These are phyloP conservation scores for Dreissena rostriformis DNA, from an alignment of 1,140 invertebrate genomes.

Conservation along the genomic window DNA sequence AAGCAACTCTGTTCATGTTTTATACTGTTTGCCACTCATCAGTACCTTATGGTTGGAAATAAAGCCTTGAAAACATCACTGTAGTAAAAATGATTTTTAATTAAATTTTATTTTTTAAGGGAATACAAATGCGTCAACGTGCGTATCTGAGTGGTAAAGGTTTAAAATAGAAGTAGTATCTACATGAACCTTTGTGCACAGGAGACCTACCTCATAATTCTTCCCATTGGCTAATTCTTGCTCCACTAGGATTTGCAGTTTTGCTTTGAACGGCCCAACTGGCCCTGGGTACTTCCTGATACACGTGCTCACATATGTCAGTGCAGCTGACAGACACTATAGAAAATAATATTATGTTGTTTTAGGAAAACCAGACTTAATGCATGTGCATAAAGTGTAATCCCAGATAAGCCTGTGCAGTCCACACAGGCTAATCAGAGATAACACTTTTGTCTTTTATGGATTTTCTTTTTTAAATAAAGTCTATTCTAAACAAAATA, in stretches of 20 bases:
- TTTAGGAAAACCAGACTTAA: not conserved
- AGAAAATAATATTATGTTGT: not conserved
- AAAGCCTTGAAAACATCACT: too few relatives aligned
- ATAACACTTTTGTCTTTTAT: not conserved
- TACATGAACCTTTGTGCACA: not conserved
- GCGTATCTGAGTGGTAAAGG: too few relatives aligned
- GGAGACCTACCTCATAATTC: slow-evolving; percentile 8
- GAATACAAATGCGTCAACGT: too few relatives aligned
- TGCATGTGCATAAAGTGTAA: not conserved
- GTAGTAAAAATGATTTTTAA: too few relatives aligned
- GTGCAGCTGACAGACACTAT: not conserved
- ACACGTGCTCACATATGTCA: slow-evolving; percentile 35
- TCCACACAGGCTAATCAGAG: not conserved
- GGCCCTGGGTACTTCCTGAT: slow-evolving; percentile 40
- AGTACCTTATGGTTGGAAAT: too few relatives aligned
- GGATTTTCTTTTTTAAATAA: not conserved
- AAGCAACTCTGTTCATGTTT: too few relatives aligned
- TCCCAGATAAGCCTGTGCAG: not conserved
- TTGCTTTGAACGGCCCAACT: slow-evolving; percentile 35
- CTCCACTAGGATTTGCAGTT: slow-evolving; percentile 6
- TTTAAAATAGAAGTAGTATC: not conserved
- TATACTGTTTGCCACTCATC: too few relatives aligned
- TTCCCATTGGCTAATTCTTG: slow-evolving; percentile 2
- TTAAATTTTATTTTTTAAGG: too few relatives aligned
- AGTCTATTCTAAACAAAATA: not conserved